These are phyloP conservation scores for Hipparchia sbordonii DNA, from an alignment of 2,888 invertebrate genomes.

Conservation along the genomic window DNA sequence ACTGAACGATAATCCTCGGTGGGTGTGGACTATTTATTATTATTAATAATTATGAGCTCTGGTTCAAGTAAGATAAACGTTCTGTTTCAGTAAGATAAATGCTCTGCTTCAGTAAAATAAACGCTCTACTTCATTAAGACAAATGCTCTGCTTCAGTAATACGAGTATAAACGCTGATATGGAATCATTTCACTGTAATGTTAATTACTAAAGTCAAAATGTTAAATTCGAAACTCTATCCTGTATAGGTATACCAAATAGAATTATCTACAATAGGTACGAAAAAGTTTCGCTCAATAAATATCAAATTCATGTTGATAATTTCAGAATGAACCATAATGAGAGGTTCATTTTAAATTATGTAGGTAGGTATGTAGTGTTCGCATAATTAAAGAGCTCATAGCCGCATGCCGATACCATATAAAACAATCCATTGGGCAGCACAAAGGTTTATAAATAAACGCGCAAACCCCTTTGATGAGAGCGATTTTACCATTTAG, in stretches of 20 bases:
- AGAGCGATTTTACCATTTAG: background rate
- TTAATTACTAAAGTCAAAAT: no score
- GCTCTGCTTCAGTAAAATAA: no score
- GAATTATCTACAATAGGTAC: background rate
- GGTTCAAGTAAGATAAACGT: no score
- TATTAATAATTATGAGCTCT: no score
- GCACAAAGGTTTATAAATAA: slow-evolving; percentile 15
- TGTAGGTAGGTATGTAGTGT: background rate
- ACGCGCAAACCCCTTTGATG: background rate
- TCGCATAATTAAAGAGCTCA: background rate
- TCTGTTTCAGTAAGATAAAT: no score
- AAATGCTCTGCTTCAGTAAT: no score
- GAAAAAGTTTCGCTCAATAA: background rate
- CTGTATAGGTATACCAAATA: background rate
- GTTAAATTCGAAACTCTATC: no score
- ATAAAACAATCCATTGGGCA: background rate
- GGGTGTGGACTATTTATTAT: no score
- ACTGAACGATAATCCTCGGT: no score
- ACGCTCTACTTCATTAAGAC: no score
- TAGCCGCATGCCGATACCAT: background rate
- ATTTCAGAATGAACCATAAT: slow-evolving; percentile 1
- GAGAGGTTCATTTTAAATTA: slow-evolving; percentile 7
- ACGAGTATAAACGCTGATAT: no score
- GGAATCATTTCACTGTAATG: no score
- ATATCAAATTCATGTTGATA: background rate